phyloP scores from a whole-genome alignment of 2,113 vertebrate species.

The Glaucomys volans region DNA sequence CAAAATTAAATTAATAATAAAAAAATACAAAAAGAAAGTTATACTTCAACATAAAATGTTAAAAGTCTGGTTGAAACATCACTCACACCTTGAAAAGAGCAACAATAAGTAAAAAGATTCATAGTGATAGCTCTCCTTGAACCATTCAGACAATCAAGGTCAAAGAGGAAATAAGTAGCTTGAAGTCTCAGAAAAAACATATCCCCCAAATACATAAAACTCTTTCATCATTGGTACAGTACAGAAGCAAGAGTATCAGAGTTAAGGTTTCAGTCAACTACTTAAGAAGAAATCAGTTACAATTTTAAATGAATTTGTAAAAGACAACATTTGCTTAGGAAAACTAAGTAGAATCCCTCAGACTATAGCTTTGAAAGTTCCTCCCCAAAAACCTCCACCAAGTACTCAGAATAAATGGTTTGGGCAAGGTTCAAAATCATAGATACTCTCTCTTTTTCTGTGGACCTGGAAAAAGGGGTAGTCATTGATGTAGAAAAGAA shows the following conservation, averaged over 20 bases:
- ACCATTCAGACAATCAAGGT: neutral
- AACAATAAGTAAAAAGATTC: neutral
- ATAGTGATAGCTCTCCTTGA: neutral
- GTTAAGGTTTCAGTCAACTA: neutral
- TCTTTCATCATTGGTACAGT: neutral
- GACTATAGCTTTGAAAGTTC: neutral
- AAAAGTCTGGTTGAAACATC: neutral
- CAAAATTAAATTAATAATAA: no score
- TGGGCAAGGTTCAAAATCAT: neutral
- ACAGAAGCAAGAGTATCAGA: neutral
- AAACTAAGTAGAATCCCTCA: neutral
- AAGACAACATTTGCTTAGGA: neutral
- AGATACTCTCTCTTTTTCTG: neutral
- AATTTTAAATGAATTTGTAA: neutral
- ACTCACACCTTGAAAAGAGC: neutral
- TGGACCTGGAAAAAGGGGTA: neutral
- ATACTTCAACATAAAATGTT: neutral
- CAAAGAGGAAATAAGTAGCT: neutral
- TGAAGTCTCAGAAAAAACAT: neutral
- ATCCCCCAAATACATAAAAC: no score
- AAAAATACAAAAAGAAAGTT: no score
- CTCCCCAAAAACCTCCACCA: neutral
- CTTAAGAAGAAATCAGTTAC: neutral
- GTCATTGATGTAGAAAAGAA: neutral
- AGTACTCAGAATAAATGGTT: neutral